These are phyloP conservation scores for Heliothis peltigera DNA, from an alignment of 2,888 invertebrate genomes.

Conservation along the genomic window DNA sequence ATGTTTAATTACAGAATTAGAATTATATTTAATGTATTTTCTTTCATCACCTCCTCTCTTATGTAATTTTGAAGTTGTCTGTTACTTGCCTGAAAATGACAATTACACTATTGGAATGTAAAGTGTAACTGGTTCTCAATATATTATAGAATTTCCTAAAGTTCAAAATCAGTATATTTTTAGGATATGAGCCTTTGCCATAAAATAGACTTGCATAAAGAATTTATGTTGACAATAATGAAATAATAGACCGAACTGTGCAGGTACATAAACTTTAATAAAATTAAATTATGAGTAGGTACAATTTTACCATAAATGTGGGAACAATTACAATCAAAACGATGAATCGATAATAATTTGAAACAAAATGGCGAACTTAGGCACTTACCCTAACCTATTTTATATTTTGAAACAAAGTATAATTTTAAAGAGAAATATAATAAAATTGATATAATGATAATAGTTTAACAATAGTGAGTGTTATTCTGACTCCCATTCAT, in stretches of 20 bases:
- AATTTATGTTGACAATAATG: too few species aligned
- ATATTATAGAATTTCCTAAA: too few species aligned
- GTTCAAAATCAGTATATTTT: too few species aligned
- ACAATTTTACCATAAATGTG: constrained; percentile 36
- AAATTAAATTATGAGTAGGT: constrained; percentile 41
- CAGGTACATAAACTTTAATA: constrained; percentile 66
- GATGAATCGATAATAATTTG: constrained; percentile 29
- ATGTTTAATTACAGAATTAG: constrained; percentile 19
- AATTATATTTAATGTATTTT: background rate
- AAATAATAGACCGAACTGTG: constrained; percentile 35
- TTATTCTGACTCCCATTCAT: constrained; percentile 52
- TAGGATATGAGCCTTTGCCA: too few species aligned
- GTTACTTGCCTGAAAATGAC: too few species aligned
- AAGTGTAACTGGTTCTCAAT: too few species aligned
- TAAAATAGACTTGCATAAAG: too few species aligned
- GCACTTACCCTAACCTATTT: constrained; percentile 41
- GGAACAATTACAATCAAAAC: constrained; percentile 45
- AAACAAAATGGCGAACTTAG: constrained; percentile 45
- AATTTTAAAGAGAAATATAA: constrained; percentile 8
- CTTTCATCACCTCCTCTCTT: background rate
- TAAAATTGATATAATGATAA: constrained; percentile 28
- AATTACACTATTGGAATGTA: background rate
- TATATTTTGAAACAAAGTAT: constrained; percentile 35
- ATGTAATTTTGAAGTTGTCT: too few species aligned
- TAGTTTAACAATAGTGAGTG: constrained; percentile 32